Percentiles rank a stretch among this genome's conserved stretches.
Conservation (phyloP, 1,140 invertebrate genomes). For the Drosophila cardini region DNA sequence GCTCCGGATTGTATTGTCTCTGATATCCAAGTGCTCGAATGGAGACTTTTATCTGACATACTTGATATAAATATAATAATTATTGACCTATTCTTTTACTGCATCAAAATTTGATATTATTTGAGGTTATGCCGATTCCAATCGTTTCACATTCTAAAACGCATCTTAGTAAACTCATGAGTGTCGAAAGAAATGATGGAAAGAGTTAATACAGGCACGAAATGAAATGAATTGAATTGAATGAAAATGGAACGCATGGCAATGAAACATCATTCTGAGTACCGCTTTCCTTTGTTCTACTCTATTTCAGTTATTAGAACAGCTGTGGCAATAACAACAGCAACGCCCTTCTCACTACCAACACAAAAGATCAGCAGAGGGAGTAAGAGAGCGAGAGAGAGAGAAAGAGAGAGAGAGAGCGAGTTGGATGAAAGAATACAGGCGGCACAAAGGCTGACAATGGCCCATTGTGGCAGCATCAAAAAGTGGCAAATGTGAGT, state of each 20-base stretch:
- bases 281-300: conserved; percentile 24
- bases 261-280: not conserved
- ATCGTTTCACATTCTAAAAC: not conserved
- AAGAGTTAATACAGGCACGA: not conserved
- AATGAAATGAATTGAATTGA: not conserved
- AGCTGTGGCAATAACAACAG: conserved; percentile 67
- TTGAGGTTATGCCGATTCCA: not conserved
- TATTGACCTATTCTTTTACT: too few relatives aligned
- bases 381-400: not conserved
- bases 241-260: too few relatives aligned
- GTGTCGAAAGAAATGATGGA: not conserved
- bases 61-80: too few relatives aligned
- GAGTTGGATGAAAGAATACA: not conserved
- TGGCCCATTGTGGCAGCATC: conserved; percentile 23
- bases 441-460: conserved; percentile 31
- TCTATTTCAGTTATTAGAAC: conserved; percentile 55
- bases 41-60: too few relatives aligned
- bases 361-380: conserved; percentile 23
- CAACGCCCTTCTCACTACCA: conserved; percentile 29
- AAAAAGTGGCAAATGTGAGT: conserved; percentile 67
- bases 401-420: not conserved
- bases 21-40: too few relatives aligned
- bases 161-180: too few relatives aligned
- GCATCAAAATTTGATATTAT: not conserved
- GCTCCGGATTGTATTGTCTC: too few relatives aligned